A percentile compares a stretch with the other conserved stretches of the same genome.
phyloP scores from a whole-genome alignment of 2,888 invertebrate species.

The Platypus cylindrus region DNA sequence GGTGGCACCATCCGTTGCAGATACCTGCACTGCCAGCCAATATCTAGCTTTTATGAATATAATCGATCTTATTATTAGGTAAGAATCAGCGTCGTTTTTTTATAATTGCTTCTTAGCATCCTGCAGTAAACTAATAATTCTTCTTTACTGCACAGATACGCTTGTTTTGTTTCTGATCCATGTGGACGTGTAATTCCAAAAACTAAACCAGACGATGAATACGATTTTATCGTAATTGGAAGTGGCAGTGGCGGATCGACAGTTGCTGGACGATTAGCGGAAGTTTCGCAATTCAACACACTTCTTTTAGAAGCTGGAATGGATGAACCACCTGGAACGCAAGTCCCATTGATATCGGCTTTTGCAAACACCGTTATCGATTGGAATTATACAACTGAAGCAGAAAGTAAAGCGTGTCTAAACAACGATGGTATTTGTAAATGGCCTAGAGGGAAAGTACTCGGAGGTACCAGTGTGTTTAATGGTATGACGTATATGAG shows the following conservation, averaged over 20 bases:
- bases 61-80: constrained; percentile 44
- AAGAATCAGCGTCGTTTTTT: too few relatives aligned
- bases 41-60: constrained; percentile 51
- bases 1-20: constrained; percentile 43
- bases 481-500: constrained; percentile 53
- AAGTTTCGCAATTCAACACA: constrained; percentile 49
- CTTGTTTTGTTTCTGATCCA: constrained; percentile 34
- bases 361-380: constrained; percentile 33
- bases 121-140: too few relatives aligned
- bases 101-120: too few relatives aligned
- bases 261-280: constrained; percentile 49
- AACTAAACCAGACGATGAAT: constrained; percentile 29
- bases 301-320: constrained; percentile 55
- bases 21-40: constrained; percentile 41
- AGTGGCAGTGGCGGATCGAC: constrained; percentile 51
- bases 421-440: constrained; percentile 40
- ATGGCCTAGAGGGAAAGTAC: constrained; percentile 55
- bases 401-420: constrained; percentile 47
- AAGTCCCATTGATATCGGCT: constrained; percentile 42
- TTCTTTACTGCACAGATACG: constrained; percentile 8
- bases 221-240: constrained; percentile 38
- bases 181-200: constrained; percentile 42
- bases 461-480: constrained; percentile 55
- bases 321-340: constrained; percentile 47
- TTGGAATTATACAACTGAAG: constrained; percentile 51